These are phyloP conservation scores for Dicrurus megarhynchus DNA, from an alignment of 2,113 vertebrate genomes.

Conservation along the genomic window DNA sequence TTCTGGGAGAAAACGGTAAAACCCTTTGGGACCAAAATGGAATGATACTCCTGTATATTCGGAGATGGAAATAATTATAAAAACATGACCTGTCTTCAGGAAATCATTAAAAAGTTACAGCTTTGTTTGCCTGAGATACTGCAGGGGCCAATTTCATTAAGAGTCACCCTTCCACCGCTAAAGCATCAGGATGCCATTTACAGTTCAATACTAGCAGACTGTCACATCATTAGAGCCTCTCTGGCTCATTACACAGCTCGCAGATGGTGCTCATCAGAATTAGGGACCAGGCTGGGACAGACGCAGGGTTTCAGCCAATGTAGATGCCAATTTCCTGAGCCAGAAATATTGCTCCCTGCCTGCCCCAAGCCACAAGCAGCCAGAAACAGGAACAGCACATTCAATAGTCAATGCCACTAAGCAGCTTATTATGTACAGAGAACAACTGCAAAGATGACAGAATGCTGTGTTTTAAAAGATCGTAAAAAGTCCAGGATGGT, in stretches of 20 bases:
- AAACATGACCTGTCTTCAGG: not conserved
- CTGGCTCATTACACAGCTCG: not conserved
- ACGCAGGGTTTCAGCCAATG: accelerated
- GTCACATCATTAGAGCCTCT: not conserved
- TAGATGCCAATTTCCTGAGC: not conserved
- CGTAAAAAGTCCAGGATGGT: not conserved
- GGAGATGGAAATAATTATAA: not conserved
- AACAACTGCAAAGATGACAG: not conserved
- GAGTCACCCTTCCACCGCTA: not conserved
- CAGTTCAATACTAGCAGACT: not conserved
- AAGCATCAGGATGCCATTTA: not conserved
- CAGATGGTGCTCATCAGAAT: not conserved
- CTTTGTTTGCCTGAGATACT: not conserved
- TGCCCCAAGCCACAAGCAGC: not conserved
- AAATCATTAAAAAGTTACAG: constrained; percentile 35
- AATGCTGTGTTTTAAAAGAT: not conserved
- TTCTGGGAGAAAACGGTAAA: not conserved
- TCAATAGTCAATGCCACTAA: not conserved
- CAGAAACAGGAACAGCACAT: not conserved
- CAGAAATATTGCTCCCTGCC: not conserved
- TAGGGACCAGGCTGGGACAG: not conserved
- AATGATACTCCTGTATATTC: not conserved
- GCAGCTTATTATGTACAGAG: not conserved
- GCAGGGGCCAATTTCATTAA: not conserved
- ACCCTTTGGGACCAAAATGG: not conserved